Conservation (phyloP, 2,113 vertebrate genomes). For the Colinus virginianus region DNA sequence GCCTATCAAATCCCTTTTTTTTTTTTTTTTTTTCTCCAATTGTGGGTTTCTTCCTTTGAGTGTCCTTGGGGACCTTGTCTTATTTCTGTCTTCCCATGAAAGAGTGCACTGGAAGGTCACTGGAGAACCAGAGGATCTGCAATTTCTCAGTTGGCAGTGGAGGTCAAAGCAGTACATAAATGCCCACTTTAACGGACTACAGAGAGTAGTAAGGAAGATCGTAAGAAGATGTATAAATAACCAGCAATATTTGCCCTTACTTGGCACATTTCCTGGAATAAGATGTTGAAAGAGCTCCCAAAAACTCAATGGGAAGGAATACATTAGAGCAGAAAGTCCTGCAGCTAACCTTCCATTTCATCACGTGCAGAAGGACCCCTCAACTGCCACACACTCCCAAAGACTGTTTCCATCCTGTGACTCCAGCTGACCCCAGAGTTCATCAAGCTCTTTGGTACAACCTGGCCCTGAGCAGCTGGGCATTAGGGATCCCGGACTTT, state of each 20-base stretch:
- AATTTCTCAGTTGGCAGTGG: constrained; percentile 35
- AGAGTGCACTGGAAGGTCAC: constrained; percentile 3
- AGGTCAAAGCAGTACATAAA: constrained; percentile 53
- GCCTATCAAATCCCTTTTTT: neutral
- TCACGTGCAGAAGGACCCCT: accelerated
- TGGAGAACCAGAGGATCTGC: neutral
- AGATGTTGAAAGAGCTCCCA: neutral
- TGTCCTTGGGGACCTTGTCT: neutral
- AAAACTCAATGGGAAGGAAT: neutral
- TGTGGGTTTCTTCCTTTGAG: neutral
- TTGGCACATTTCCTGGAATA: constrained; percentile 28
- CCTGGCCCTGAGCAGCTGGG: too few relatives aligned
- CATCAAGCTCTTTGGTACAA: neutral
- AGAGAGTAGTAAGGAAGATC: constrained; percentile 28
- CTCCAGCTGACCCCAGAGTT: neutral
- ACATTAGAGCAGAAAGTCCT: neutral
- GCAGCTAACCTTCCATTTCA: neutral
- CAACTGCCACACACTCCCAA: neutral
- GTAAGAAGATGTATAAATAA: constrained; percentile 37
- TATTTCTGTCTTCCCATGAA: neutral
- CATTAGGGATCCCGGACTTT: neutral
- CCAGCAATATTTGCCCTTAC: neutral
- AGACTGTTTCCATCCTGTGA: neutral
- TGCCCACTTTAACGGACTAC: constrained; percentile 4
- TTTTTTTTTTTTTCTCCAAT: neutral